Conservation (phyloP, 1,140 invertebrate genomes). For the Carcinoscorpius rotundicauda region DNA sequence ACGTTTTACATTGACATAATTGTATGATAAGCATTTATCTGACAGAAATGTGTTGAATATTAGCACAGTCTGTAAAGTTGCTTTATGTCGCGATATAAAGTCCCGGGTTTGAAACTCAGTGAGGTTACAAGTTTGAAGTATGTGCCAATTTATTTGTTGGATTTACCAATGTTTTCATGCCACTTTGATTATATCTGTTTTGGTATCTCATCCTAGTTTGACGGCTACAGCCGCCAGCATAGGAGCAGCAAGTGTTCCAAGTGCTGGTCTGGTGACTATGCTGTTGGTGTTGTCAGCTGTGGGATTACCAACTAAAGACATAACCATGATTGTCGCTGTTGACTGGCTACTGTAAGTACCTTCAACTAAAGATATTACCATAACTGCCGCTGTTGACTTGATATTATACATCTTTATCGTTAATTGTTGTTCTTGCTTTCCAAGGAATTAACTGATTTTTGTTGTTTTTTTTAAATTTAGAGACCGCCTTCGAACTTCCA, state of each 20-base stretch:
- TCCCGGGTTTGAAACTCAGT: too few species aligned
- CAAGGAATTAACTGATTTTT: not conserved
- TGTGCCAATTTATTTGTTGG: too few species aligned
- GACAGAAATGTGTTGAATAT: too few species aligned
- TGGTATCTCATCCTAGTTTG: constrained; percentile 31
- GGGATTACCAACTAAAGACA: constrained; percentile 44
- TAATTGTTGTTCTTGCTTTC: too few species aligned
- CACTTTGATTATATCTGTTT: too few species aligned
- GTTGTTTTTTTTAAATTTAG: constrained; percentile 36
- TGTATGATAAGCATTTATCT: too few species aligned
- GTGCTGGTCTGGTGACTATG: constrained; percentile 47
- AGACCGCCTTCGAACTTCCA: constrained; percentile 71
- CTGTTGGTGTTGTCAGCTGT: constrained; percentile 38
- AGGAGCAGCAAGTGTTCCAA: constrained; percentile 50
- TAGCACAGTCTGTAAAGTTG: too few species aligned
- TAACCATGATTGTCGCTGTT: constrained; percentile 45
- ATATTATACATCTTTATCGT: not conserved
- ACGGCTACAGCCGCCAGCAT: constrained; percentile 50
- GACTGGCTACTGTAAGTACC: constrained; percentile 41
- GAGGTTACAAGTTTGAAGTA: too few species aligned
- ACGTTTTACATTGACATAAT: too few species aligned
- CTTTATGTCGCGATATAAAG: too few species aligned
- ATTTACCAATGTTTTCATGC: too few species aligned
- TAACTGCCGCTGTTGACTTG: constrained; percentile 1
- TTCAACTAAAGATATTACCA: constrained; percentile 33